Conservation (phyloP, 2,888 invertebrate species). For the Microctonus aethiopoides region DNA sequence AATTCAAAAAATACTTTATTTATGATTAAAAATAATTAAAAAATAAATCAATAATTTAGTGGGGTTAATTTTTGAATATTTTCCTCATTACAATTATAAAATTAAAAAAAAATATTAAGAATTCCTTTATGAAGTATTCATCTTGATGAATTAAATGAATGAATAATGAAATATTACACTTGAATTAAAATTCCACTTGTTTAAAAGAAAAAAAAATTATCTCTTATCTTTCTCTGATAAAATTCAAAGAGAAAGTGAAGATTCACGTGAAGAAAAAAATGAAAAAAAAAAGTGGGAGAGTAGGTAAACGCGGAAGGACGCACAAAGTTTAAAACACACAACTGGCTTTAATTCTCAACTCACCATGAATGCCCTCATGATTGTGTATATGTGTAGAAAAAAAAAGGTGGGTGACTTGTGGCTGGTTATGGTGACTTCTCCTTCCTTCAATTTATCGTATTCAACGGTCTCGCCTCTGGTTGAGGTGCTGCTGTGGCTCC, state of each 20-base stretch:
- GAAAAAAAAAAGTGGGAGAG: neutral
- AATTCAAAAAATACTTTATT: too few relatives aligned
- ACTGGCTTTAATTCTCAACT: conserved; percentile 52
- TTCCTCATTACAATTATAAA: too few relatives aligned
- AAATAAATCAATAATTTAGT: too few relatives aligned
- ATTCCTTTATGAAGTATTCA: neutral
- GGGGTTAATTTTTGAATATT: too few relatives aligned
- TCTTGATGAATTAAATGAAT: conserved; percentile 1
- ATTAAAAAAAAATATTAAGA: neutral
- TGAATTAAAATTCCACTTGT: neutral
- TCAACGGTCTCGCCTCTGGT: neutral
- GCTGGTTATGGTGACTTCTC: neutral
- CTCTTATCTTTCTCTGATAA: too few relatives aligned
- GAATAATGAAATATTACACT: neutral
- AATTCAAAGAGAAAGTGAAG: conserved; percentile 8
- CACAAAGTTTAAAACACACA: neutral
- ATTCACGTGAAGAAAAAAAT: neutral
- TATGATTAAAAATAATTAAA: too few relatives aligned
- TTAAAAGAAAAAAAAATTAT: neutral
- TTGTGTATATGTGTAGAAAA: conserved; percentile 38
- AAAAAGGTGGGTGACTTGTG: neutral
- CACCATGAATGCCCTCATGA: conserved; percentile 68
- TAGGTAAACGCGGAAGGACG: conserved; percentile 18
- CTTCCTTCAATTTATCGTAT: neutral
- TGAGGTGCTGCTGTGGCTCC: conserved; percentile 55